Evolutionary conservation across 2,888 invertebrate species (phyloP).

Genomic region (Dinocampus coccinellae): DNA sequence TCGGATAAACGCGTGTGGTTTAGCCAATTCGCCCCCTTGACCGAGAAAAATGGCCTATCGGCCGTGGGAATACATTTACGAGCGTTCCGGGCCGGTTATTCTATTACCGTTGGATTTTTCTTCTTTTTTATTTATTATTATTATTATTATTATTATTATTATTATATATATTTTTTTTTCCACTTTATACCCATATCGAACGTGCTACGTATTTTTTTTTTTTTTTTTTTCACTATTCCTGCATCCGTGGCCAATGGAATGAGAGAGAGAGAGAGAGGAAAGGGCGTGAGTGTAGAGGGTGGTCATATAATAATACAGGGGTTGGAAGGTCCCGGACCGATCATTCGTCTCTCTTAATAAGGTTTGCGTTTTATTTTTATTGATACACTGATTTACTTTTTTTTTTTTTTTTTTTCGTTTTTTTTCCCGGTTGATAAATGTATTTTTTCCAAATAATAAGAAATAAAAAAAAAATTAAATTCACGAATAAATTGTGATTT

Average conservation of each 20-base stretch:
- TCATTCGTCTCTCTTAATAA: slow-evolving; percentile 60
- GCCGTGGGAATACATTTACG: slow-evolving; percentile 69
- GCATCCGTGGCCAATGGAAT: neutral
- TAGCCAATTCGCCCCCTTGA: slow-evolving; percentile 67
- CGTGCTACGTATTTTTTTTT: neutral
- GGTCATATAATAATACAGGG: slow-evolving; percentile 4
- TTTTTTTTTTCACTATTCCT: neutral
- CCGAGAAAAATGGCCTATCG: slow-evolving; percentile 69
- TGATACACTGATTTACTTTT: slow-evolving; percentile 6
- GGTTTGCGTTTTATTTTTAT: slow-evolving; percentile 38
- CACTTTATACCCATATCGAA: slow-evolving; percentile 7
- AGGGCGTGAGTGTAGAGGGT: neutral
- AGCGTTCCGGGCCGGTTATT: slow-evolving; percentile 67
- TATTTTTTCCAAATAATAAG: neutral
- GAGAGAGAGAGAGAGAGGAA: neutral
- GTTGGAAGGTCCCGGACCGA: slow-evolving; percentile 44
- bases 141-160: no score
- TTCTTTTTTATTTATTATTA: slow-evolving; percentile 52
- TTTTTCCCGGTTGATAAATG: slow-evolving; percentile 7
- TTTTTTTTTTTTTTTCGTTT: no score
- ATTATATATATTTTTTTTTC: slow-evolving; percentile 27
- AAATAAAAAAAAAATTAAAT: neutral
- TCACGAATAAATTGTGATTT: slow-evolving; percentile 12
- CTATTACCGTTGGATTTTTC: slow-evolving; percentile 68
- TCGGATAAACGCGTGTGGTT: slow-evolving; percentile 63